Evolutionary conservation across 1,140 invertebrate species (phyloP), one percentile per base, ranked within the genome.

Genomic region (Arctopsyche grandis): DNA sequence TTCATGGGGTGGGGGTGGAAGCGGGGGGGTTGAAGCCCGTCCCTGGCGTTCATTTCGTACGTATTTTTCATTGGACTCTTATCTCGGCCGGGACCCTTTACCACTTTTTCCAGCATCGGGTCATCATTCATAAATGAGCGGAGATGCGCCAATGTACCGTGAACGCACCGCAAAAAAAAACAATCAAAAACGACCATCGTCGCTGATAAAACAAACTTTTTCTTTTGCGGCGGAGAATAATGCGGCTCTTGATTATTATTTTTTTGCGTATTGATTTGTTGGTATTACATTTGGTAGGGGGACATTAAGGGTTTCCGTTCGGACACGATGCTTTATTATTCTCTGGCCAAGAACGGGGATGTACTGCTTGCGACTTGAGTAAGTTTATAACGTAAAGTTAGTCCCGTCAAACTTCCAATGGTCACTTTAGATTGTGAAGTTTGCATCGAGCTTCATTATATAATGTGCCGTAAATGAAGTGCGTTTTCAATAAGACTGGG

Each of bases 321-420:
- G 29, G 29, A 38, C 29, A 38, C 29, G n/a, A n/a, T 7, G 29
- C 29, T 38, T 38, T 7, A 38, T 38, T 38, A 38, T 38, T 38
- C 29, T 38, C 29, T 7, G 7, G 7, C 29, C 7, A n/a, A n/a
- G n/a, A n/a, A n/a, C n/a, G n/a, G n/a, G 29, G 29, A 38, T 38
- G 29, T 38, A 38, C 29, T n/a, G 7, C 29, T 38, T n/a, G 24
- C 56, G 60, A 76, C 74, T 76, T 58, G 52, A 44, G 56, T 24
- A 76, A 63, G 56, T 76, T 76, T 76, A 76, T 63, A 56, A 63
- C 74, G 48, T 44, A 63, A 76, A 76, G 56, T 76, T 76, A 66
- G 56, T 76, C 26, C 52, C 56, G 74, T 76, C 74, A 76, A 76
- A 76, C 74, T 76, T 76, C 74, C 56, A 76, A 76, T 76, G 74